A percentile compares a stretch with the other conserved stretches of the same genome.
Conservation (phyloP, 2,113 vertebrate genomes). For the Corvus moneduloides region DNA sequence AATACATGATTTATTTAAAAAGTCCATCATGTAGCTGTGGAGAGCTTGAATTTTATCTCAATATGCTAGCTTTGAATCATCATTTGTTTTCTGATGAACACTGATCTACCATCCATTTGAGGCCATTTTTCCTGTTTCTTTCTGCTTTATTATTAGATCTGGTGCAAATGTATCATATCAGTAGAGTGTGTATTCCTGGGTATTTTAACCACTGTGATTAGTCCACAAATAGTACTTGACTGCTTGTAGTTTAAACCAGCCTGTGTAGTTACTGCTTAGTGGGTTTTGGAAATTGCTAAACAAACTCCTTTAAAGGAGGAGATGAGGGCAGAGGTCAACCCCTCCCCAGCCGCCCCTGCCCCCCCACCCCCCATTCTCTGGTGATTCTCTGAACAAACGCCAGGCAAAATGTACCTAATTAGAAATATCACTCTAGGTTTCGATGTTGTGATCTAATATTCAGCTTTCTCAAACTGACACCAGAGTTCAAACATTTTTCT, state of each 20-base stretch:
- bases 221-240: constrained; percentile 12
- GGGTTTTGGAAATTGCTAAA: neutral
- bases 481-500: constrained; percentile 33
- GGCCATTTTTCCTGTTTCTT: constrained; percentile 53
- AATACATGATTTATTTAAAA: constrained; percentile 73
- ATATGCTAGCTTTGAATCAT: constrained; percentile 64
- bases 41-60: constrained; percentile 72
- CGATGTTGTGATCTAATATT: constrained; percentile 28
- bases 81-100: constrained; percentile 67
- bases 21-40: constrained; percentile 62
- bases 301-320: neutral
- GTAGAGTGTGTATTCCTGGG: neutral
- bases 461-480: constrained; percentile 36
- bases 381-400: neutral
- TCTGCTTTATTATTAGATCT: constrained; percentile 62
- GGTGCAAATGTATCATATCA: constrained; percentile 14
- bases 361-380: neutral
- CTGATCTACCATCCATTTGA: constrained; percentile 62
- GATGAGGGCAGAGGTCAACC: neutral
- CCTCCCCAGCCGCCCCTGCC: too few species aligned
- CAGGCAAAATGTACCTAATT: neutral
- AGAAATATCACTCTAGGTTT: neutral
- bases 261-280: neutral
- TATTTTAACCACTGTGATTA: constrained; percentile 56
- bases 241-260: constrained; percentile 17